Percentiles rank a stretch among this genome's conserved stretches.
phyloP scores from a whole-genome alignment of 2,888 invertebrate genomes.

The Andrena minutula region DNA sequence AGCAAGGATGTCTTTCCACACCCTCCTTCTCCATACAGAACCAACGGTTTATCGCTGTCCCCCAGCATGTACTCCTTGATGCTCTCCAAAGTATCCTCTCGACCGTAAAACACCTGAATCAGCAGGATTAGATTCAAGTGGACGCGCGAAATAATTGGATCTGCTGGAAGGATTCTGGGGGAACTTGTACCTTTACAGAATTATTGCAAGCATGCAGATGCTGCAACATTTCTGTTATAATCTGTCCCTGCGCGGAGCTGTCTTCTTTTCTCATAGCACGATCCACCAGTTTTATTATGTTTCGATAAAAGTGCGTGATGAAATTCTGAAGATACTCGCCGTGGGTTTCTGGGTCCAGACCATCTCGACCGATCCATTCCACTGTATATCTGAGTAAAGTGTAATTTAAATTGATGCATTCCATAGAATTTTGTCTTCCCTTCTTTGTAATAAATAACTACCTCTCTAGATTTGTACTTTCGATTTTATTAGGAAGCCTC shows the following conservation, averaged over 20 bases:
- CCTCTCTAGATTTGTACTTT: conserved; percentile 95
- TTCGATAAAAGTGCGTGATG: conserved; percentile 97
- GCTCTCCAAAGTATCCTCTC: conserved; percentile 93
- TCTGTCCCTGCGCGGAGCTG: conserved; percentile 96
- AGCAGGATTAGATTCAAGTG: background rate
- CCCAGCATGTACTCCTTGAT: conserved; percentile 94
- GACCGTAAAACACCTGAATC: conserved; percentile 93
- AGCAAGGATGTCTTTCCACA: conserved; percentile 99
- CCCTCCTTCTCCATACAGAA: conserved; percentile 97
- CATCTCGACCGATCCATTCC: conserved; percentile 98
- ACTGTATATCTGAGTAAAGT: conserved; percentile 91
- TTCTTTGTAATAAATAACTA: conserved; percentile 82
- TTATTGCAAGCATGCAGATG: conserved; percentile 98
- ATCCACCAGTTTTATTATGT: conserved; percentile 96
- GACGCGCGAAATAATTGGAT: background rate
- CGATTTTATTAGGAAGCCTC: conserved; percentile 94
- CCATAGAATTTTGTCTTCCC: background rate
- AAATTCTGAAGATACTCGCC: conserved; percentile 97
- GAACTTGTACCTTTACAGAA: conserved; percentile 90
- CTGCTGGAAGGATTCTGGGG: background rate
- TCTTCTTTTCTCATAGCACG: conserved; percentile 98
- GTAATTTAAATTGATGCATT: background rate
- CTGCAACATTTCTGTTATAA: conserved; percentile 96
- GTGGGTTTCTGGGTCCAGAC: conserved; percentile 96
- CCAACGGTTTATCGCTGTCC: conserved; percentile 94